Evolutionary conservation across 2,797 vertebrate species (phyloP).

Genomic region (Molossus molossus): DNA sequence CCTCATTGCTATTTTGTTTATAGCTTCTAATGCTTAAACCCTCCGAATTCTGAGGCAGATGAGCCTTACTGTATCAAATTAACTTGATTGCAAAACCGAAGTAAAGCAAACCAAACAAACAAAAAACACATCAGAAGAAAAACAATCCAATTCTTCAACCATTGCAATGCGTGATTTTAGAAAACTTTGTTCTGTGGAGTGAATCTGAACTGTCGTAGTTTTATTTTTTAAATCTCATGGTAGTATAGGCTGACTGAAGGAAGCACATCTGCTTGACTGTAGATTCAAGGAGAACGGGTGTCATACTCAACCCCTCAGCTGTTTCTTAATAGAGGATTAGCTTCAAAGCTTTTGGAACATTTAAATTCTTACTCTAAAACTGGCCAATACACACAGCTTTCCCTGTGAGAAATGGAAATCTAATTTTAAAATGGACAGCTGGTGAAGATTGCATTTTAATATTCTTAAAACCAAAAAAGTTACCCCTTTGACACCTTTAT

Average conservation of each 20-base stretch:
- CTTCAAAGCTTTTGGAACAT: constrained; percentile 80
- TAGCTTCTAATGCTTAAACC: background rate
- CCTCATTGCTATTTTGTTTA: constrained; percentile 35
- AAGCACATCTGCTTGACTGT: constrained; percentile 36
- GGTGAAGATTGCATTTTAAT: constrained; percentile 79
- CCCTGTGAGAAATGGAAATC: constrained; percentile 75
- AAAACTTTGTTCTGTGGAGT: constrained; percentile 18
- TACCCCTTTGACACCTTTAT: background rate
- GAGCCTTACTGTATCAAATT: constrained; percentile 40
- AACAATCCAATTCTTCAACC: background rate
- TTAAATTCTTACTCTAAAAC: constrained; percentile 82
- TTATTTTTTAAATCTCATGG: constrained; percentile 5
- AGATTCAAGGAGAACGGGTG: constrained; percentile 50
- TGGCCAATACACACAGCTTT: constrained; percentile 75
- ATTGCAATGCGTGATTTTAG: background rate
- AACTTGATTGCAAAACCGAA: constrained; percentile 44
- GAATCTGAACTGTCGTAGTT: constrained; percentile 60
- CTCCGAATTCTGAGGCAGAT: constrained; percentile 31
- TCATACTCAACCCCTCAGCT: constrained; percentile 65
- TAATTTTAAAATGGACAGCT: constrained; percentile 81
- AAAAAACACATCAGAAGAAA: background rate
- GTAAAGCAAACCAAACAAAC: background rate
- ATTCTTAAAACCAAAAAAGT: constrained; percentile 62
- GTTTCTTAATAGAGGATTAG: constrained; percentile 81
- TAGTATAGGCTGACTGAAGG: constrained; percentile 13